A percentile compares a stretch with the other conserved stretches of the same genome.
Evolutionary conservation across 2,888 invertebrate species (phyloP).

Genomic region (Microplitis deprimator): DNA sequence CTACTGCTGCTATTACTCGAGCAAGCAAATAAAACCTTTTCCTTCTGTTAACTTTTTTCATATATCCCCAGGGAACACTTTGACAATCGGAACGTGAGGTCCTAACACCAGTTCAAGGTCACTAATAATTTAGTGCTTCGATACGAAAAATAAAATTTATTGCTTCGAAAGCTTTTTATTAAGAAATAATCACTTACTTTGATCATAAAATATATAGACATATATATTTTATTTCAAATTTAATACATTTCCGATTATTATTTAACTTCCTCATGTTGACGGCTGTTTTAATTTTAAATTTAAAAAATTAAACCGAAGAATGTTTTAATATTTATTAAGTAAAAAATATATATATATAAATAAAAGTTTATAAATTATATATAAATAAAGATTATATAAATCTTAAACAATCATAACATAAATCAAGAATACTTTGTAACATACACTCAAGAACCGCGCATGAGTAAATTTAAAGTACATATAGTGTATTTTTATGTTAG

Average conservation of each 20-base stretch:
- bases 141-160: background rate
- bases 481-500: background rate
- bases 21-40: background rate
- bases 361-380: background rate
- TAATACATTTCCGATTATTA: too few relatives aligned
- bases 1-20: background rate
- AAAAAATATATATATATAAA: background rate
- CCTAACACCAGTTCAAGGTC: background rate
- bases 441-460: background rate
- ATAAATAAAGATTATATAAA: background rate
- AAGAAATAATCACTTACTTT: background rate
- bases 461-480: background rate
- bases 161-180: background rate
- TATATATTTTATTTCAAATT: too few relatives aligned
- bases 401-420: background rate
- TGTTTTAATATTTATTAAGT: background rate
- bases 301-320: background rate
- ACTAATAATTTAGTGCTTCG: background rate
- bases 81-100: background rate
- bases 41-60: slow-evolving; percentile 14
- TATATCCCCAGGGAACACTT: slow-evolving; percentile 7
- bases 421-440: background rate
- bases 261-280: too few relatives aligned
- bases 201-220: background rate
- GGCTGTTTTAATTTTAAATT: too few relatives aligned